A percentile compares a stretch with the other conserved stretches of the same genome.
These are phyloP conservation scores for Sphyrna mokarran DNA, from an alignment of 2,113 vertebrate genomes.

Conservation along the genomic window DNA sequence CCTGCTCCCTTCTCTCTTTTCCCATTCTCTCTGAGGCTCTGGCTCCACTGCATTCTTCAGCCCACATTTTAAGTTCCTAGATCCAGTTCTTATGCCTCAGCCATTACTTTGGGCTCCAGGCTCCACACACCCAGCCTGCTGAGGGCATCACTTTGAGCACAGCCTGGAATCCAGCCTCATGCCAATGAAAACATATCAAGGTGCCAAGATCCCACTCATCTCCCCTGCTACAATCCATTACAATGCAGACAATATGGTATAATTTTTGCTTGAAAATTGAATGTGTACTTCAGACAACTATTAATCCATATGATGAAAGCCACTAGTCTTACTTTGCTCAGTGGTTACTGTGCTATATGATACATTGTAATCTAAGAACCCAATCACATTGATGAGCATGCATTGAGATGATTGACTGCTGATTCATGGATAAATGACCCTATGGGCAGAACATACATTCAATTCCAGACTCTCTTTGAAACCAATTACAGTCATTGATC, in stretches of 20 bases:
- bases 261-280: neutral
- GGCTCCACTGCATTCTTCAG: too few relatives aligned
- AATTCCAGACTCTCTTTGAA: neutral
- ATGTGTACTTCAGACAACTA: neutral
- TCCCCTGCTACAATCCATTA: neutral
- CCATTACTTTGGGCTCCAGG: too few relatives aligned
- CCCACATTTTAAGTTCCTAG: too few relatives aligned
- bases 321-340: conserved; percentile 20
- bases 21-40: too few relatives aligned
- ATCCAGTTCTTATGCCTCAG: too few relatives aligned
- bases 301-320: conserved; percentile 16
- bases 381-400: neutral
- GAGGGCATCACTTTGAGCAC: too few relatives aligned
- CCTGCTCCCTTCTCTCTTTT: too few relatives aligned
- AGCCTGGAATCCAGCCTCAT: too few relatives aligned
- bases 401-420: conserved; percentile 7
- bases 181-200: too few relatives aligned
- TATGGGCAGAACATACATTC: neutral
- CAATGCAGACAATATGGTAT: neutral
- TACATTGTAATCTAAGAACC: conserved; percentile 1
- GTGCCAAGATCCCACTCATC: too few relatives aligned
- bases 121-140: too few relatives aligned
- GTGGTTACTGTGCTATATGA: neutral
- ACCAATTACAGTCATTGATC: neutral
- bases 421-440: neutral